A percentile compares a stretch with the other conserved stretches of the same genome.
phyloP scores from a whole-genome alignment of 2,113 vertebrate genomes.

The Verasper variegatus region DNA sequence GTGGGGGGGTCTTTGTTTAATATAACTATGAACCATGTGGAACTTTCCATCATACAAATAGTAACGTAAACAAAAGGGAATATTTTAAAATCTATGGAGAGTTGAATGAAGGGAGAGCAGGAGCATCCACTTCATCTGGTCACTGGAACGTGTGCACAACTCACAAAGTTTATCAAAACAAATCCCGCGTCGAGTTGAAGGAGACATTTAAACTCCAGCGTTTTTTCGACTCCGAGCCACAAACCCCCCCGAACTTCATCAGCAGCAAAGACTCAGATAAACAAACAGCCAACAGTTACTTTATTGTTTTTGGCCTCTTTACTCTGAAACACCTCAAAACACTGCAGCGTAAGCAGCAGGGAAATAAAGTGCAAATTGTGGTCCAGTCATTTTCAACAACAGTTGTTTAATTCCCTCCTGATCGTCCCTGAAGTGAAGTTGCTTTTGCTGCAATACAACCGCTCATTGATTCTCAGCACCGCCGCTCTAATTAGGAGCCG shows the following conservation, averaged over 20 bases:
- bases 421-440: constrained; percentile 14
- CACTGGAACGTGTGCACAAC: too few relatives aligned
- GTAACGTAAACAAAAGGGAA: too few relatives aligned
- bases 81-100: too few relatives aligned
- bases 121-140: too few relatives aligned
- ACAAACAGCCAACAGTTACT: constrained; percentile 53
- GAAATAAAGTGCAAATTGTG: constrained; percentile 21
- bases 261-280: constrained; percentile 6
- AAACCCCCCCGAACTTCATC: not conserved
- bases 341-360: constrained; percentile 25
- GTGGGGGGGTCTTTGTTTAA: too few relatives aligned
- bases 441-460: constrained; percentile 10
- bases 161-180: too few relatives aligned
- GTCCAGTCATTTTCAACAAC: constrained; percentile 37
- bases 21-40: too few relatives aligned
- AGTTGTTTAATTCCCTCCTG: constrained; percentile 40
- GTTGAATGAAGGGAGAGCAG: too few relatives aligned
- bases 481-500: constrained; percentile 46
- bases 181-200: too few relatives aligned
- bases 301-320: constrained; percentile 9
- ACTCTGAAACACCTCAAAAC: not conserved
- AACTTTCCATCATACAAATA: too few relatives aligned
- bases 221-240: too few relatives aligned
- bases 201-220: too few relatives aligned
- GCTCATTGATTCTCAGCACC: constrained; percentile 30